Percentiles rank a stretch among this genome's conserved stretches.
phyloP scores from a whole-genome alignment of 2,888 invertebrate species.

The Ochropleura leucogaster region DNA sequence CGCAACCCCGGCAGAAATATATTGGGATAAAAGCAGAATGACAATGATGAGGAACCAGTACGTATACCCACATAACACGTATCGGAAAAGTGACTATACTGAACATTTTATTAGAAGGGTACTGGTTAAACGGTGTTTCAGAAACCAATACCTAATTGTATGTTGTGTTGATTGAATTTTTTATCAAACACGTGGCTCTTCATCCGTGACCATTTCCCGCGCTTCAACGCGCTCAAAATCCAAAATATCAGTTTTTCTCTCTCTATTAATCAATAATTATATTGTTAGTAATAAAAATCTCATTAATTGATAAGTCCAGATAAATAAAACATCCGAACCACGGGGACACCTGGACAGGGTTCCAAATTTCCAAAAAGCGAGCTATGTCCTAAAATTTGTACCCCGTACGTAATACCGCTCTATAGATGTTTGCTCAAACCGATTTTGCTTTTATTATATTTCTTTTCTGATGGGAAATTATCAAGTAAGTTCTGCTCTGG shows the following conservation, averaged over 20 bases:
- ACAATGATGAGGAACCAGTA: too few relatives aligned
- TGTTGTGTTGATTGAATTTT: neutral
- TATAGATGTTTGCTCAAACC: conserved; percentile 7
- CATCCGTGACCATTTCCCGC: neutral
- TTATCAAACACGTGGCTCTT: neutral
- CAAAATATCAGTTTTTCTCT: neutral
- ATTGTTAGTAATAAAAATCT: neutral
- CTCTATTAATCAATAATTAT: neutral
- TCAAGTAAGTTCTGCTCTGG: too few relatives aligned
- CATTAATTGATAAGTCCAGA: neutral
- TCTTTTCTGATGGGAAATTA: too few relatives aligned
- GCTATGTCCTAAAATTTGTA: neutral
- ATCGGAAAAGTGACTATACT: neutral
- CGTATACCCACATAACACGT: neutral
- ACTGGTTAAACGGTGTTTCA: neutral
- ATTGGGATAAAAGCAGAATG: too few relatives aligned
- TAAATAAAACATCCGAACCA: neutral
- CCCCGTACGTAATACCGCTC: neutral
- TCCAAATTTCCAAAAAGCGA: neutral
- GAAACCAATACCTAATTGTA: neutral
- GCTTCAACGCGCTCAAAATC: neutral
- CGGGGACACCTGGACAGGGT: neutral
- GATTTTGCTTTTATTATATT: conserved; percentile 33
- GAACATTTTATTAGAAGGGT: neutral
- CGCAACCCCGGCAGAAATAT: too few relatives aligned